Evolutionary conservation across 1,140 invertebrate species (phyloP).

Genomic region (Achatina immaculata): DNA sequence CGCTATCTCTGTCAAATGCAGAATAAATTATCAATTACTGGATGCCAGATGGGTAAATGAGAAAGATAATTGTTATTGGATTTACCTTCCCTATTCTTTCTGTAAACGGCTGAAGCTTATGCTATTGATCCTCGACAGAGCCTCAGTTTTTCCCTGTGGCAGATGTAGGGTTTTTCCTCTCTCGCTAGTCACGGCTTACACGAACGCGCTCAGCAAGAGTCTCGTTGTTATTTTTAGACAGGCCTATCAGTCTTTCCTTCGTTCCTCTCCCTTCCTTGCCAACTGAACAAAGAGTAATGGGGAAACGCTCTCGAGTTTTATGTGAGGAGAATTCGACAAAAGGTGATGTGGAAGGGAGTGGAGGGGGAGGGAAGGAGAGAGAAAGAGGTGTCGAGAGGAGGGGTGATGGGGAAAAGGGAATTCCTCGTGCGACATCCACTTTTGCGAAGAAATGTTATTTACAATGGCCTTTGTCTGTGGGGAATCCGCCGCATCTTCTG

Average conservation of each 20-base stretch:
- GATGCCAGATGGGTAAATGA: neutral
- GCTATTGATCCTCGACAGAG: constrained; percentile 22
- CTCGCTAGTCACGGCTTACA: constrained; percentile 30
- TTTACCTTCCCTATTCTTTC: neutral
- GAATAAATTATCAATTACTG: neutral
- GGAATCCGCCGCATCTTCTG: neutral
- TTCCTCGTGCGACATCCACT: constrained; percentile 1
- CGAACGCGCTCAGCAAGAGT: constrained; percentile 29
- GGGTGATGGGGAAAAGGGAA: constrained; percentile 15
- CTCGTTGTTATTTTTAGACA: constrained; percentile 41
- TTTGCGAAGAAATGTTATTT: constrained; percentile 26
- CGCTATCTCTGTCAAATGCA: too few relatives aligned
- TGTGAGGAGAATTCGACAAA: constrained; percentile 5
- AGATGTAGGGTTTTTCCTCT: constrained; percentile 37
- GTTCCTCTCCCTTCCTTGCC: neutral
- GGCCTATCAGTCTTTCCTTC: constrained; percentile 37
- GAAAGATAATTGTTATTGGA: neutral
- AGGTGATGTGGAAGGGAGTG: neutral
- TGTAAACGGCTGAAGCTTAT: too few relatives aligned
- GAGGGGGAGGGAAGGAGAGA: neutral
- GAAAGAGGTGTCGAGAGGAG: neutral
- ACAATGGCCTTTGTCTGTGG: constrained; percentile 5
- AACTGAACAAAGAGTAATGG: constrained; percentile 38
- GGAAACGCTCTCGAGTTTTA: constrained; percentile 11
- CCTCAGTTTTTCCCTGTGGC: constrained; percentile 31